Conservation (phyloP, 2,113 vertebrate genomes). For the Xiphophorus couchianus region DNA sequence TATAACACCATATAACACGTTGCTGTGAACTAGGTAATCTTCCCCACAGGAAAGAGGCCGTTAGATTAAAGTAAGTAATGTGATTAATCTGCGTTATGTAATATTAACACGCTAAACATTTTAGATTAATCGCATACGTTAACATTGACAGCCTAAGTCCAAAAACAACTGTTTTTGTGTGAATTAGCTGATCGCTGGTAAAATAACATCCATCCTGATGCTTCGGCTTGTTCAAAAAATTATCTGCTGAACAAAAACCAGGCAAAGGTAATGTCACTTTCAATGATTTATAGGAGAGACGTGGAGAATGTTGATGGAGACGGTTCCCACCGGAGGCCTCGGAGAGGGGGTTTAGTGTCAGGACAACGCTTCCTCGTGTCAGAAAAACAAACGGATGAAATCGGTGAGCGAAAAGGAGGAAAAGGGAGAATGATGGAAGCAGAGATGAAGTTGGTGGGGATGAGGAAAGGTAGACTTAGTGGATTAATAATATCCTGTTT, state of each 20-base stretch:
- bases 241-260: not conserved
- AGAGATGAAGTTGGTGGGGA: not conserved
- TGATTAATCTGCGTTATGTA: too few relatives aligned
- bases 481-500: too few relatives aligned
- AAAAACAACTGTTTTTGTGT: not conserved
- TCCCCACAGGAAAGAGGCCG: too few relatives aligned
- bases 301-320: not conserved
- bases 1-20: too few relatives aligned
- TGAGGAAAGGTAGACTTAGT: not conserved
- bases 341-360: not conserved
- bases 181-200: not conserved
- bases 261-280: not conserved
- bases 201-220: too few relatives aligned
- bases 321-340: too few relatives aligned
- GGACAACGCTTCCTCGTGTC: not conserved
- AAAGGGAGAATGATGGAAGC: not conserved
- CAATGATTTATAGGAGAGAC: not conserved
- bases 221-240: too few relatives aligned
- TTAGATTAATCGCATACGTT: too few relatives aligned
- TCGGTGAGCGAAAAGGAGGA: not conserved
- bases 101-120: too few relatives aligned
- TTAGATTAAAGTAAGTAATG: too few relatives aligned
- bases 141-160: not conserved
- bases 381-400: not conserved
- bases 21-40: too few relatives aligned